These are phyloP conservation scores for Metalampra italica DNA, from an alignment of 2,888 invertebrate species.

Conservation along the genomic window DNA sequence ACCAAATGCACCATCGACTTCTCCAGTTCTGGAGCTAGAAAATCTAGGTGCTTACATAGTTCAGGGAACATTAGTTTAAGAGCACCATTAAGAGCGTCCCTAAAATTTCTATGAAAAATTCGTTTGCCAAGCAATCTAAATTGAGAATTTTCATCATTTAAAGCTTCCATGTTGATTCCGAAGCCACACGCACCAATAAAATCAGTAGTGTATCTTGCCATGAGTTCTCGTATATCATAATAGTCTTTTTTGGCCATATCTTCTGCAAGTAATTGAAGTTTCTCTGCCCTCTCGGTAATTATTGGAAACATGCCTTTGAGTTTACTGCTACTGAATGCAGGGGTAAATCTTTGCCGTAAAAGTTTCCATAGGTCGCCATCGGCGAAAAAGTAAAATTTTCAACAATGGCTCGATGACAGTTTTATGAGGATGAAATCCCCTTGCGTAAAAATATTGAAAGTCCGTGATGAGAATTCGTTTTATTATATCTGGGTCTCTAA, in stretches of 20 bases:
- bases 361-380: slow-evolving; percentile 65
- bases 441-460: slow-evolving; percentile 51
- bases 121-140: slow-evolving; percentile 58
- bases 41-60: slow-evolving; percentile 43
- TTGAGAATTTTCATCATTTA: slow-evolving; percentile 54
- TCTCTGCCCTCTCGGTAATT: slow-evolving; percentile 57
- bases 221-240: slow-evolving; percentile 58
- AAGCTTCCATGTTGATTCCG: slow-evolving; percentile 58
- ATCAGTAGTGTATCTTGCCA: slow-evolving; percentile 67
- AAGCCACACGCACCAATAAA: slow-evolving; percentile 67
- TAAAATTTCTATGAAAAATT: slow-evolving; percentile 49
- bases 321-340: slow-evolving; percentile 61
- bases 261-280: slow-evolving; percentile 49
- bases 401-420: slow-evolving; percentile 55
- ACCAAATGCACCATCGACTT: slow-evolving; percentile 44
- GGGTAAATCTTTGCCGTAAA: slow-evolving; percentile 58
- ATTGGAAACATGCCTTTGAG: slow-evolving; percentile 65
- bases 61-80: slow-evolving; percentile 57
- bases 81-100: slow-evolving; percentile 41
- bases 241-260: slow-evolving; percentile 38
- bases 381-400: slow-evolving; percentile 58
- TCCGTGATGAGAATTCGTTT: slow-evolving; percentile 57
- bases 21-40: slow-evolving; percentile 51
- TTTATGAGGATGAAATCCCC: slow-evolving; percentile 53
- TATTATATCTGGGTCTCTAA: slow-evolving; percentile 58